Percentiles rank a stretch among this genome's conserved stretches.
Conservation (phyloP, 2,888 invertebrate genomes). For the Neuroscelio doddi region DNA sequence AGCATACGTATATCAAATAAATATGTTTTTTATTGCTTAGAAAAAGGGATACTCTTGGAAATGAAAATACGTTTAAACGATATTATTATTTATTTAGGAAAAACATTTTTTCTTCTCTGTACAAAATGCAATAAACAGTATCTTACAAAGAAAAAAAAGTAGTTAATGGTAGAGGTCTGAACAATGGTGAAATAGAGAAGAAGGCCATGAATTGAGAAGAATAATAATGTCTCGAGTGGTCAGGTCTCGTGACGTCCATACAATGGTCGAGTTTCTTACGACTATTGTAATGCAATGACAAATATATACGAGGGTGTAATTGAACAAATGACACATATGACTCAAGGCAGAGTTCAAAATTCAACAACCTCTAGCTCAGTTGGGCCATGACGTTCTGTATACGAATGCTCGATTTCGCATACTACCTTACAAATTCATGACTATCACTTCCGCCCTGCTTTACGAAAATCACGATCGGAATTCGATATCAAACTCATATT, state of each 20-base stretch:
- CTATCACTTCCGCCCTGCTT: slow-evolving; percentile 36
- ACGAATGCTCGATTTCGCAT: slow-evolving; percentile 10
- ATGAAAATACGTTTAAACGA: no score
- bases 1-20: no score
- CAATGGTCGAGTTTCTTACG: slow-evolving; percentile 32
- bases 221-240: slow-evolving; percentile 43
- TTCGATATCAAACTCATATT: slow-evolving; percentile 8
- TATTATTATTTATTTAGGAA: no score
- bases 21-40: no score
- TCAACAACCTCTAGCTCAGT: slow-evolving; percentile 4
- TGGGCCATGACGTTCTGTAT: not conserved
- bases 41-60: no score
- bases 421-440: no score
- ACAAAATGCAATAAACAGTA: slow-evolving; percentile 8
- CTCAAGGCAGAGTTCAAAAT: slow-evolving; percentile 2
- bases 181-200: slow-evolving; percentile 26
- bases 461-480: slow-evolving; percentile 24
- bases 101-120: no score
- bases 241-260: slow-evolving; percentile 34
- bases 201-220: slow-evolving; percentile 35
- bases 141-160: slow-evolving; percentile 16
- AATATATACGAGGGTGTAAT: slow-evolving; percentile 28
- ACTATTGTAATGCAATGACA: slow-evolving; percentile 39
- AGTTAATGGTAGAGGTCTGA: slow-evolving; percentile 22
- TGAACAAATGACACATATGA: slow-evolving; percentile 21